Evolutionary conservation across 2,797 vertebrate genomes (phyloP).

Genomic region (Anas capensis): DNA sequence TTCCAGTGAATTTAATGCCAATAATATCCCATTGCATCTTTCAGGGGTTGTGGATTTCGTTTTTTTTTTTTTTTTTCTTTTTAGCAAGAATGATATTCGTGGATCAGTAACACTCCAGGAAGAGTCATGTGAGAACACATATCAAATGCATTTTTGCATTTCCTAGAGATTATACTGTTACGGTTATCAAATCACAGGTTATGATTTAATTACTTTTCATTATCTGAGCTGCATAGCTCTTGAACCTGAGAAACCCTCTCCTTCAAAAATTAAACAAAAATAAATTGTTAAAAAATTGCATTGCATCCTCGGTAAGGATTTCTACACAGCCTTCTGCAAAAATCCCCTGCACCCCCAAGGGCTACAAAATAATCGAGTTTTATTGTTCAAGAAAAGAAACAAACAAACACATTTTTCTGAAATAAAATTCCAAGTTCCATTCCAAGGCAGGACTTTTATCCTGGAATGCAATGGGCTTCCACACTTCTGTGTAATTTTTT

Average conservation of each 20-base stretch:
- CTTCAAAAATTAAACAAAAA: background rate
- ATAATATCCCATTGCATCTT: background rate
- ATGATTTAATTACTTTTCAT: constrained; percentile 46
- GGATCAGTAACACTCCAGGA: background rate
- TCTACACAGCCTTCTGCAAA: background rate
- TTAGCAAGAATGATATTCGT: background rate
- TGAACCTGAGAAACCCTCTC: background rate
- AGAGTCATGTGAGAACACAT: constrained; percentile 2
- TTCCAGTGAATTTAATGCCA: constrained; percentile 41
- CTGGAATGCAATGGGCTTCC: constrained; percentile 9
- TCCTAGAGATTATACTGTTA: constrained; percentile 41
- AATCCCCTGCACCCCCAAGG: background rate
- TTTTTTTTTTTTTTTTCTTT: background rate
- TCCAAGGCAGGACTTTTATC: background rate
- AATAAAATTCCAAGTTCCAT: background rate
- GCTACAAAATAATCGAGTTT: background rate
- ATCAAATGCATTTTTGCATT: constrained; percentile 31
- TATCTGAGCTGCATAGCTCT: background rate
- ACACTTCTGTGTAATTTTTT: background rate
- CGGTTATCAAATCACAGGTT: constrained; percentile 13
- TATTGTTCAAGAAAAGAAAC: background rate
- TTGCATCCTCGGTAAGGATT: background rate
- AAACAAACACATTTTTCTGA: background rate
- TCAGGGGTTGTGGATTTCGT: background rate
- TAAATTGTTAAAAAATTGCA: background rate